Percentiles rank a stretch among this genome's conserved stretches.
These are phyloP conservation scores for Toxotes chatareus DNA, from an alignment of 2,113 vertebrate genomes.

Conservation along the genomic window DNA sequence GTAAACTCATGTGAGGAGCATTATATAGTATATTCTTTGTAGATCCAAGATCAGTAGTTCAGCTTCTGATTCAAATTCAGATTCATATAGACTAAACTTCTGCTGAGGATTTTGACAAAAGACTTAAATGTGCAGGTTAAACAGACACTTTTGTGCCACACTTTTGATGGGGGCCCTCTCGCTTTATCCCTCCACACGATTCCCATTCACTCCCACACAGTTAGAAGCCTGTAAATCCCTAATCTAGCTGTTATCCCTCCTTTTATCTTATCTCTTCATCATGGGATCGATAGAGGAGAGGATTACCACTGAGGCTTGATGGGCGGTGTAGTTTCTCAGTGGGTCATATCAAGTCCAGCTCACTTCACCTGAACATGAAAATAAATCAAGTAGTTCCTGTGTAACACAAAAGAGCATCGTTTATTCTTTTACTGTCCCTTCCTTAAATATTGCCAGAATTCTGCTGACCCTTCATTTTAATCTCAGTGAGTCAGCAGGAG, in stretches of 20 bases:
- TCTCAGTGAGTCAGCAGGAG: constrained; percentile 7
- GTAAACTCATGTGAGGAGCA: not conserved
- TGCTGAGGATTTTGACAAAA: not conserved
- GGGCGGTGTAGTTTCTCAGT: constrained; percentile 1
- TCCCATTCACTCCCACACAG: constrained; percentile 26
- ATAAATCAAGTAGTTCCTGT: not conserved
- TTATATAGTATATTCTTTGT: not conserved
- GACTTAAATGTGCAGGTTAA: constrained; percentile 6
- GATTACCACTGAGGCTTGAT: constrained; percentile 20
- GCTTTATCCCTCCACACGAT: constrained; percentile 14
- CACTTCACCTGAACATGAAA: not conserved
- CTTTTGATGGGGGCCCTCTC: constrained; percentile 3
- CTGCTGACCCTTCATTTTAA: not conserved
- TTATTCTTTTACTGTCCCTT: not conserved
- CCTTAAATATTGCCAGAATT: not conserved
- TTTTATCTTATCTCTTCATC: constrained; percentile 40
- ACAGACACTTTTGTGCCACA: not conserved
- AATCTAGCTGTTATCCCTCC: constrained; percentile 33
- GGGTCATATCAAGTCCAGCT: not conserved
- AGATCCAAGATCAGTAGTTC: not conserved
- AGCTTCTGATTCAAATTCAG: not conserved
- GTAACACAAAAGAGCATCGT: not conserved
- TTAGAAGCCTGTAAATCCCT: constrained; percentile 12
- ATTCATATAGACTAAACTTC: not conserved
- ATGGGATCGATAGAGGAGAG: constrained; percentile 25